Conservation (phyloP, 2,113 vertebrate genomes). For the Megaceryle maxima region DNA sequence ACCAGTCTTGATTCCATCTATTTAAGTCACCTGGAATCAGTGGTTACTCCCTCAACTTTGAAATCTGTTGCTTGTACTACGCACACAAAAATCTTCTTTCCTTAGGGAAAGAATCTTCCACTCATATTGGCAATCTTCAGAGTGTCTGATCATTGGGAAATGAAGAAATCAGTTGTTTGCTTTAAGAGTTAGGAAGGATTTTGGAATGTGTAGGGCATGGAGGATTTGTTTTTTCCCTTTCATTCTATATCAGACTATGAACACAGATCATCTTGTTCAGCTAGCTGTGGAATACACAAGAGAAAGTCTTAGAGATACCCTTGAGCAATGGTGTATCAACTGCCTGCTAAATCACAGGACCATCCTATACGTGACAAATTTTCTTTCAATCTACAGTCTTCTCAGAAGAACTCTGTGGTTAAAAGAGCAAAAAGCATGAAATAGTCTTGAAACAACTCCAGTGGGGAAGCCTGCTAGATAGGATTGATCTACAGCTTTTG, state of each 20-base stretch:
- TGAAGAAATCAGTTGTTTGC: background rate
- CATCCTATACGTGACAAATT: background rate
- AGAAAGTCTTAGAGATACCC: background rate
- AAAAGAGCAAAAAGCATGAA: constrained; percentile 31
- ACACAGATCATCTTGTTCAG: constrained; percentile 13
- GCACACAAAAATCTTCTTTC: background rate
- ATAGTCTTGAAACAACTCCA: background rate
- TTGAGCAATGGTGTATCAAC: background rate
- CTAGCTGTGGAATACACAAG: background rate
- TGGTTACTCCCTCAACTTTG: background rate
- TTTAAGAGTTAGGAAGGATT: background rate
- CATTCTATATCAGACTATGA: background rate
- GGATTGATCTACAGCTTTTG: background rate
- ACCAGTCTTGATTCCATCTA: background rate
- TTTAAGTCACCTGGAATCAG: background rate
- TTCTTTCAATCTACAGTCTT: background rate
- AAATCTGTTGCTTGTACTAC: background rate
- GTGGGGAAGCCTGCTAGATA: background rate
- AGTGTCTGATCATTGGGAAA: background rate
- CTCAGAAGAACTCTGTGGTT: background rate
- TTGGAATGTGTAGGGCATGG: background rate
- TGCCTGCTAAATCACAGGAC: constrained; percentile 3
- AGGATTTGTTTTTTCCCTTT: background rate
- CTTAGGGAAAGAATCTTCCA: background rate
- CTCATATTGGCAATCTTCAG: background rate